phyloP scores from a whole-genome alignment of 2,113 vertebrate genomes.

The Delphinus delphis region DNA sequence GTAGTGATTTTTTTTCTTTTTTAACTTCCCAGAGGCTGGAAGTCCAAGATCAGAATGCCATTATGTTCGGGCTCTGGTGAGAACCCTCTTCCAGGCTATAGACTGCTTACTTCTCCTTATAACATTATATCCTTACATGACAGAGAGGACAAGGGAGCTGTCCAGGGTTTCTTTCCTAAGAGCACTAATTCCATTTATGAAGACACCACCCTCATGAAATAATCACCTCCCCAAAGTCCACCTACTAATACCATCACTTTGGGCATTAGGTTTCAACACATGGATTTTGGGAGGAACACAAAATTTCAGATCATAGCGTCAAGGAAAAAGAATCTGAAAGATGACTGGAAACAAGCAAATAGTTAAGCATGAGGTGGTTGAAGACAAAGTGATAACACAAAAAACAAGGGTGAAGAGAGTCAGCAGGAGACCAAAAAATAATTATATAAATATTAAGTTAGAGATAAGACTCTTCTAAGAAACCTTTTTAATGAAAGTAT shows the following conservation, averaged over 20 bases:
- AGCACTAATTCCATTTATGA: background rate
- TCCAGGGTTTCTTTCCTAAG: background rate
- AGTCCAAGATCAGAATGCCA: background rate
- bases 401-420: background rate
- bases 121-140: background rate
- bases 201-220: background rate
- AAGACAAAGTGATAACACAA: background rate
- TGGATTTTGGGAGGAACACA: background rate
- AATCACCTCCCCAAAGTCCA: background rate
- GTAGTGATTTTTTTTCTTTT: background rate
- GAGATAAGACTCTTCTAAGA: background rate
- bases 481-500: fast-evolving
- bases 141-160: background rate
- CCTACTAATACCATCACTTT: background rate
- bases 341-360: background rate
- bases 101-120: background rate
- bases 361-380: background rate
- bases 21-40: background rate
- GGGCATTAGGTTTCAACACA: background rate
- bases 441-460: background rate
- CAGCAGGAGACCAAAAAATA: background rate
- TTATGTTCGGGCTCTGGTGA: background rate
- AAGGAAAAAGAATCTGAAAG: background rate
- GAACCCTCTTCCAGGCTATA: background rate
- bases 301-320: background rate